Base-by-base conservation (phyloP, 2,797 vertebrate species). In the Takifugu ocellatus region DNA sequence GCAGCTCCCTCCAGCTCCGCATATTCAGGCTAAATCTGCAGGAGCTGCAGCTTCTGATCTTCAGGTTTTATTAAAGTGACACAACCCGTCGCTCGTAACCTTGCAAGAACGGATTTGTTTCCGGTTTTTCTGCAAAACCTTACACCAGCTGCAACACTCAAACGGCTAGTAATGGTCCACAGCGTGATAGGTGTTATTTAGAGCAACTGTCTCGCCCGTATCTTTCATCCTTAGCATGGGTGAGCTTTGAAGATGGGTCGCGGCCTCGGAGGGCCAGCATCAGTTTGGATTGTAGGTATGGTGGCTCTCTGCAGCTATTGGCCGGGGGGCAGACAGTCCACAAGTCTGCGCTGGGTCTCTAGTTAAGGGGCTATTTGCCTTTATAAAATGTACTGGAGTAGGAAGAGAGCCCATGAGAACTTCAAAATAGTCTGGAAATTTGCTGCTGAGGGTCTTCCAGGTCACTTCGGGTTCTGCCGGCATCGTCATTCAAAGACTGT, bases 241-340 rank as follows among this genome's bases (percentile, higher is more conserved):
- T 62, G 11, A 50, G n/a, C 36, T 70, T 71, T 79, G 71, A 74
- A 72, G 61, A 55, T 11, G 0, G 58, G 59, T 61, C 25, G 14
- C 29, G 72, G 71, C 68, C 44, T 59, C 31, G 43, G 60, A 63
- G 72, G 67, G 72, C 59, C 76, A 70, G 36, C 74, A 67, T 68
- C 47, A 51, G 53, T 50, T 61, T 75, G 64, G 75, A 81, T 70
- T 58, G 44, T 25, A 49, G 51, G 43, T 67, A 79, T 72, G 69
- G 15, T n/a, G 56, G 63, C 54, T 62, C 52, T 59, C 70, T 64
- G 42, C 51, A 27, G 14, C 54, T 62, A 66, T 36, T 9, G 33
- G 33, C 9, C 33, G 33, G 27, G 27, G 27, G 27, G 27, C 27
- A 51, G 68, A 81, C 21, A 21, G 21, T 21, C 57, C 76, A 74